A percentile compares a stretch with the other conserved stretches of the same genome.
Conservation (phyloP, 2,797 vertebrate species). For the Esox lucius region DNA sequence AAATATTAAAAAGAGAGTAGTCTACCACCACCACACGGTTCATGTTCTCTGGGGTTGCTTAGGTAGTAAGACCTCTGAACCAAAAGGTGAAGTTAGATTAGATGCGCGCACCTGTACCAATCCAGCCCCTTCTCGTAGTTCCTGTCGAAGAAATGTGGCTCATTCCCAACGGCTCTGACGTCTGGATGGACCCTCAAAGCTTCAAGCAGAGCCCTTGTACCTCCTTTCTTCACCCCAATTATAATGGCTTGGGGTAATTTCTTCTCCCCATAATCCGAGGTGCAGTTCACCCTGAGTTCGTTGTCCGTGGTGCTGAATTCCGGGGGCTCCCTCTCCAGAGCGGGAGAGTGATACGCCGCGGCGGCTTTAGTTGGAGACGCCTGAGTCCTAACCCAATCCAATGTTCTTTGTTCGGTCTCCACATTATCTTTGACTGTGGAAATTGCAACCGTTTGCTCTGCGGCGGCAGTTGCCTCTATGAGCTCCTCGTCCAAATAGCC, state of each 20-base stretch:
- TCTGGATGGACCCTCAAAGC: slow-evolving; percentile 94
- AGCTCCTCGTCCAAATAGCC: slow-evolving; percentile 51
- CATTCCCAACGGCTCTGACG: slow-evolving; percentile 93
- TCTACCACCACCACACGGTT: background rate
- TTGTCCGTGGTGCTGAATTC: slow-evolving; percentile 87
- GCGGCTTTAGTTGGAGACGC: slow-evolving; percentile 75
- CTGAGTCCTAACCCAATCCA: slow-evolving; percentile 75
- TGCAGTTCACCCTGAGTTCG: slow-evolving; percentile 80
- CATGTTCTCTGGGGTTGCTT: background rate
- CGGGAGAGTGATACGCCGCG: slow-evolving; percentile 64
- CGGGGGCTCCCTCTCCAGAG: slow-evolving; percentile 74
- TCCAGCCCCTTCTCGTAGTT: slow-evolving; percentile 95
- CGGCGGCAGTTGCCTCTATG: slow-evolving; percentile 50
- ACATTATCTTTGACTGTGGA: slow-evolving; percentile 52
- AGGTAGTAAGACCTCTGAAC: background rate
- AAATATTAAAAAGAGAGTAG: background rate
- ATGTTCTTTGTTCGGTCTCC: slow-evolving; percentile 64
- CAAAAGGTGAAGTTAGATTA: background rate
- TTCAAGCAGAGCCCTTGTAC: slow-evolving; percentile 92
- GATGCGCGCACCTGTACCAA: slow-evolving; percentile 91
- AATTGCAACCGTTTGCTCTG: slow-evolving; percentile 49
- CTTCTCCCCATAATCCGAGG: slow-evolving; percentile 92
- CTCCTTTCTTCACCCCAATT: slow-evolving; percentile 97
- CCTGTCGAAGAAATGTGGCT: slow-evolving; percentile 98
- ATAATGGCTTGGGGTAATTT: slow-evolving; percentile 96